Conservation (phyloP, 2,888 invertebrate species). For the Leptarthrus brevirostris region DNA sequence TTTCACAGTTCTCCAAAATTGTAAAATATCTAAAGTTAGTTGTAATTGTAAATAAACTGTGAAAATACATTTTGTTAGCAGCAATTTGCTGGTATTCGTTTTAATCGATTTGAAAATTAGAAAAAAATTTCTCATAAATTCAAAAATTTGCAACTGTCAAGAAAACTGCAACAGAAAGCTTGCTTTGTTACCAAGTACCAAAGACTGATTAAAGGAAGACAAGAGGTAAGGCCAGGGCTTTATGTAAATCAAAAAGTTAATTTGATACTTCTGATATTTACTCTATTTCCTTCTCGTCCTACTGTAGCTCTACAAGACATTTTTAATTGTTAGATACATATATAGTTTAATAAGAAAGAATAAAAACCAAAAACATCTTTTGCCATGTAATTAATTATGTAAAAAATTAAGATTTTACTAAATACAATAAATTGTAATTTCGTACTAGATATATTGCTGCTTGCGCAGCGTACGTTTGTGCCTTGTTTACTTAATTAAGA, state of each 20-base stretch:
- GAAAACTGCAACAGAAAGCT: constrained; percentile 21
- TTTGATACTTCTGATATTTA: not conserved
- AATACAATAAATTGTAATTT: constrained; percentile 15
- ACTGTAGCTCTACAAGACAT: constrained; percentile 23
- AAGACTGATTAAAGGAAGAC: constrained; percentile 55
- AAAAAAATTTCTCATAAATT: too few species aligned
- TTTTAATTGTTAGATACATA: constrained; percentile 23
- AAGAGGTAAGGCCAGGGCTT: constrained; percentile 24
- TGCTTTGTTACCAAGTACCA: constrained; percentile 56
- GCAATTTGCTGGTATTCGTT: too few species aligned
- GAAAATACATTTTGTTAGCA: too few species aligned
- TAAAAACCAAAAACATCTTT: constrained; percentile 33
- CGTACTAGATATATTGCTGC: constrained; percentile 9
- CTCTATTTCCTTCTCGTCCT: constrained; percentile 11
- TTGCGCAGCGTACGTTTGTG: constrained; percentile 44
- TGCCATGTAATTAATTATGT: constrained; percentile 43
- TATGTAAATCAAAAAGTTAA: not conserved
- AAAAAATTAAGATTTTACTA: constrained; percentile 29
- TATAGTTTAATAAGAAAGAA: constrained; percentile 26
- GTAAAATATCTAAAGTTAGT: too few species aligned
- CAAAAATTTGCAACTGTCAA: too few species aligned
- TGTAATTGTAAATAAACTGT: too few species aligned
- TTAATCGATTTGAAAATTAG: too few species aligned
- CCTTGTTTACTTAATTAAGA: constrained; percentile 53
- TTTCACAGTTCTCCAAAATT: too few species aligned